phyloP scores from a whole-genome alignment of 2,888 invertebrate genomes.

The Aleiodes testaceus region DNA sequence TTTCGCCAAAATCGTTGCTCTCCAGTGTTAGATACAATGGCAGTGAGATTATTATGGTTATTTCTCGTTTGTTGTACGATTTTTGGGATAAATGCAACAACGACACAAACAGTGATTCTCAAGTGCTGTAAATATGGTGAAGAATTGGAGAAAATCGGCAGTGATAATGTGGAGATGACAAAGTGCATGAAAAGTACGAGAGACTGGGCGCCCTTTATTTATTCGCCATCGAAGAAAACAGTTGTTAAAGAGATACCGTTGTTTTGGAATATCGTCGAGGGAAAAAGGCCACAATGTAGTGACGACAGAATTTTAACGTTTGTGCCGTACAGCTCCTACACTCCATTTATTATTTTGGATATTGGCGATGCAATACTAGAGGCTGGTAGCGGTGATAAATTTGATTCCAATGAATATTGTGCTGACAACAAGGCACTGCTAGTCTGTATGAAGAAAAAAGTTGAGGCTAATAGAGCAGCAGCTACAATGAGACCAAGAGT shows the following conservation, averaged over 20 bases:
- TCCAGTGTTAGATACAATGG: constrained; percentile 4
- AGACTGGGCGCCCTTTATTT: constrained; percentile 77
- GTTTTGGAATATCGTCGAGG: constrained; percentile 74
- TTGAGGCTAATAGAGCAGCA: constrained; percentile 62
- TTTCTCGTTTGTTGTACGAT: not conserved
- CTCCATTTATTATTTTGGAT: constrained; percentile 77
- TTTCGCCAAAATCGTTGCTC: no score
- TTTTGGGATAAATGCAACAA: not conserved
- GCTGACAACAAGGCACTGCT: constrained; percentile 80
- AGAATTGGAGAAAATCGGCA: constrained; percentile 68
- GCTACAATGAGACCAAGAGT: constrained; percentile 71
- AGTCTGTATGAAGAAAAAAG: constrained; percentile 75
- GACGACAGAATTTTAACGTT: constrained; percentile 65
- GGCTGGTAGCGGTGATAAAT: constrained; percentile 69
- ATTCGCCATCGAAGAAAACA: constrained; percentile 73
- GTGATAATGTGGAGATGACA: constrained; percentile 47
- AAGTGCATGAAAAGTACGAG: constrained; percentile 63
- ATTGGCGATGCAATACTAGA: constrained; percentile 79
- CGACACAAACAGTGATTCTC: constrained; percentile 68
- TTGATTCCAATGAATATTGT: constrained; percentile 80
- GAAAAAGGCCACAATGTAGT: constrained; percentile 69
- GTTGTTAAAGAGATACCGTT: constrained; percentile 74
- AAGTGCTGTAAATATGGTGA: constrained; percentile 77
- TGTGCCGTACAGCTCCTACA: constrained; percentile 59
- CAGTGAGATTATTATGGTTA: constrained; percentile 9